phyloP scores from a whole-genome alignment of 2,888 invertebrate genomes.

The Bombyx huttoni region DNA sequence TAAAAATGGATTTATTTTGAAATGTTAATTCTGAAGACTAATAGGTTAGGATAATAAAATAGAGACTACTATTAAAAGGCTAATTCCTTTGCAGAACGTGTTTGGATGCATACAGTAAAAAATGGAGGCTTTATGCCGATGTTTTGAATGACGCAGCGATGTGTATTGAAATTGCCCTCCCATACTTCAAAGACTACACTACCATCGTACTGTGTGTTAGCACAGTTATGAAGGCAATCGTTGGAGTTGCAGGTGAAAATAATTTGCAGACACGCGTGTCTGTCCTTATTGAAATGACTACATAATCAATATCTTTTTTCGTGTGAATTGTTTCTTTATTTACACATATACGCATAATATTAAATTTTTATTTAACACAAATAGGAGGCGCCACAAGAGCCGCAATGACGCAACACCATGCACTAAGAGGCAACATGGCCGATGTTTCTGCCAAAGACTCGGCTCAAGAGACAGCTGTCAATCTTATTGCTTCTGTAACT shows the following conservation, averaged over 20 bases:
- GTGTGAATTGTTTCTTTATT: too few species aligned
- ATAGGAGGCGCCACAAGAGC: slow-evolving; percentile 91
- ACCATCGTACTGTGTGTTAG: slow-evolving; percentile 78
- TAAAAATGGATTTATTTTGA: too few species aligned
- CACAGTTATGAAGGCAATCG: slow-evolving; percentile 86
- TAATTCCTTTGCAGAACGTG: slow-evolving; percentile 61
- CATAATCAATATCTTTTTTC: too few species aligned
- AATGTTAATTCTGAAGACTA: background rate
- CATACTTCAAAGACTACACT: slow-evolving; percentile 76
- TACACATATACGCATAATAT: too few species aligned
- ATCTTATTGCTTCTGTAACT: slow-evolving; percentile 85
- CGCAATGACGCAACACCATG: slow-evolving; percentile 95
- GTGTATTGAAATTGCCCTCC: slow-evolving; percentile 87
- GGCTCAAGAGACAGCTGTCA: slow-evolving; percentile 97
- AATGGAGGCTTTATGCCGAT: slow-evolving; percentile 96
- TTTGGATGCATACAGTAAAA: slow-evolving; percentile 93
- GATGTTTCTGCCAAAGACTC: slow-evolving; percentile 96
- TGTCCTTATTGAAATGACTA: background rate
- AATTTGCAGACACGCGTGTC: slow-evolving; percentile 14
- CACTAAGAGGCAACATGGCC: slow-evolving; percentile 89
- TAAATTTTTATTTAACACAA: background rate
- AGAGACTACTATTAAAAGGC: background rate
- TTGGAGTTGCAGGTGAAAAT: slow-evolving; percentile 85
- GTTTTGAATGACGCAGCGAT: slow-evolving; percentile 92
- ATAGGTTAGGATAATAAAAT: background rate